Conservation (phyloP, 2,113 vertebrate species). For the Oreotrochilus melanogaster region DNA sequence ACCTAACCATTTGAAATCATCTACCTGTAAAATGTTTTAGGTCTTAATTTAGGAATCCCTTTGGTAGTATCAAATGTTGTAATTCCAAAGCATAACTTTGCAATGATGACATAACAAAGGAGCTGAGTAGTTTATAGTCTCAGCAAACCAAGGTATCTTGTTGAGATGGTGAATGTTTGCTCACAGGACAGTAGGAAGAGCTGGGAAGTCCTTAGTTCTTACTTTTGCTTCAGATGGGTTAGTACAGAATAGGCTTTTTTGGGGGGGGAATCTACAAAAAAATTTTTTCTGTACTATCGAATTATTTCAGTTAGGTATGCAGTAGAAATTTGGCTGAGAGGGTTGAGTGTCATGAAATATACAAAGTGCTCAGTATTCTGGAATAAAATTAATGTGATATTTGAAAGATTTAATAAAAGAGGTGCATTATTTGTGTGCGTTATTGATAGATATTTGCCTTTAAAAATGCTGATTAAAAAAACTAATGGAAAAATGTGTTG, state of each 20-base stretch:
- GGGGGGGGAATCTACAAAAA: background rate
- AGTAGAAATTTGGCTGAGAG: background rate
- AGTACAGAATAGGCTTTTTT: background rate
- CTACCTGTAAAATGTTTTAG: background rate
- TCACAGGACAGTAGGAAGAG: background rate
- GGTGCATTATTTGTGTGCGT: no score
- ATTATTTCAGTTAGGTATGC: background rate
- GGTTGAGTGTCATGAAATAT: background rate
- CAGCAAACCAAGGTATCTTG: background rate
- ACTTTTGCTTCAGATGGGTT: fast-evolving
- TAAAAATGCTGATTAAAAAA: background rate
- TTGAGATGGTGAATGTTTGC: background rate
- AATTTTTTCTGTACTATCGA: background rate
- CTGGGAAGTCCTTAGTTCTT: background rate
- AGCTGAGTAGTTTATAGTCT: background rate
- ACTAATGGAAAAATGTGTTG: background rate
- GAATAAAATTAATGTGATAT: background rate
- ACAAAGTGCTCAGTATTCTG: background rate
- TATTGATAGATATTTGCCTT: background rate
- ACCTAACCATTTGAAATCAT: fast-evolving
- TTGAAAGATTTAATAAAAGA: background rate
- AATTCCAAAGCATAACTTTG: background rate
- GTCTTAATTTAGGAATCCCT: background rate
- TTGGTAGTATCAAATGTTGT: background rate
- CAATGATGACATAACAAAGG: background rate